Base-by-base conservation (phyloP, 2,888 invertebrate species). In the Synergus itoensis region DNA sequence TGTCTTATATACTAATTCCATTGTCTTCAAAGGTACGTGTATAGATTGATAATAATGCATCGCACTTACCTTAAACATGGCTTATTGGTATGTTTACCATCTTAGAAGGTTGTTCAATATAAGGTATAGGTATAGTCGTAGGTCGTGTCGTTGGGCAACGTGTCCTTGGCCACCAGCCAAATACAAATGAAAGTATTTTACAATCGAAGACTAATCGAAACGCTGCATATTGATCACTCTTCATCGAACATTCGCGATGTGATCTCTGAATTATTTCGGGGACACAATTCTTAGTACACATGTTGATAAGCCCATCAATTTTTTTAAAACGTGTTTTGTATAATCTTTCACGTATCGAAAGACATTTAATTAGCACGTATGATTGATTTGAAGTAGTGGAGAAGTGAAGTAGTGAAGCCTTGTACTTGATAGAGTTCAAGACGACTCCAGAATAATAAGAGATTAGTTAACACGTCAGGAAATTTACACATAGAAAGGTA, bases 101-200 rank as follows among this genome's bases (percentile, higher is more conserved):
- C 43, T 63, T 36, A 28, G 53, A 57, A 53, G 69, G 57, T 69
- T 78, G 53, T 69, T 69, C 28, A 36, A 36, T 36, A 48, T 48
- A 69, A 41, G 7, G 1, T 53, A 53, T 53, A n/a, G 7, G 8
- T 53, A 21, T 21, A 60, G 60, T 53, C 77, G 73, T 82, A 73
- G 48, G 53, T 73, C 48, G 45, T 83, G 81, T 77, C 80, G 78
- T 88, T 87, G 82, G 85, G 90, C 86, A 88, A 89, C 83, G 82
- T 83, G 88, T 86, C 90, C 90, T 90, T 90, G 90, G 89, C 88
- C 84, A 79, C 79, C 79, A 84, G 88, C 90, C 90, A 90, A 89
- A 84, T 80, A 84, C 84, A 82, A 84, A 84, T 84, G 84, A 85
- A 88, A 86, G 86, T 86, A 83, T 86, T 85, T 84, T 83, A 86